Percentiles rank a stretch among this genome's conserved stretches.
These are phyloP conservation scores for Apotomis betuletana DNA, from an alignment of 2,888 invertebrate species.

Conservation along the genomic window DNA sequence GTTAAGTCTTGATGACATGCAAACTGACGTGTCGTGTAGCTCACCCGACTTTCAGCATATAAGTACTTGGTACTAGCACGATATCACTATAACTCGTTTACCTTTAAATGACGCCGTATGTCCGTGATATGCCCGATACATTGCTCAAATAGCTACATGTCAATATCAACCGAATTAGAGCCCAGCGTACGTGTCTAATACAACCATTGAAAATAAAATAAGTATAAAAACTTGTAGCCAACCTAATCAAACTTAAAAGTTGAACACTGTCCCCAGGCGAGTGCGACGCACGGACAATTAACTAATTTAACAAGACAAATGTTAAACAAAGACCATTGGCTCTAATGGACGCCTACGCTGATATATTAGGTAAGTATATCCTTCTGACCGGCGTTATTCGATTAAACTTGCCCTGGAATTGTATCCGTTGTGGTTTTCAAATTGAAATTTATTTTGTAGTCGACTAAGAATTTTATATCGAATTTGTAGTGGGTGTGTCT, in stretches of 20 bases:
- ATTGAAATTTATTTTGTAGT: not conserved
- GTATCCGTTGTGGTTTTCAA: constrained; percentile 10
- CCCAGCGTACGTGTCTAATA: no score
- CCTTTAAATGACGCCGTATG: no score
- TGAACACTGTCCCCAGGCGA: constrained; percentile 35
- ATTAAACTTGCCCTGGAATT: constrained; percentile 17
- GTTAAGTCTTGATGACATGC: no score
- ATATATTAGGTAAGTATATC: constrained; percentile 34
- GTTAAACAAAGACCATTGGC: constrained; percentile 56
- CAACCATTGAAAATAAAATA: not conserved
- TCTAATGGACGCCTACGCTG: constrained; percentile 63
- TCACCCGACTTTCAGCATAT: no score
- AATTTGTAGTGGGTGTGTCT: no score
- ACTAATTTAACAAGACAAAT: constrained; percentile 61
- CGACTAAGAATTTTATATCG: not conserved
- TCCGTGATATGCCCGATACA: no score
- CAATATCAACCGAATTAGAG: no score
- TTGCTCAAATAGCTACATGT: no score
- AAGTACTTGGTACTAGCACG: no score
- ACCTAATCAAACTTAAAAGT: constrained; percentile 15
- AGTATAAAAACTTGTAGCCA: not conserved
- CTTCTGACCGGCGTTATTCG: constrained; percentile 29
- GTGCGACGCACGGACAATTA: constrained; percentile 65
- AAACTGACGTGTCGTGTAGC: no score
- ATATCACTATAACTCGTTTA: no score